phyloP scores from a whole-genome alignment of 2,888 invertebrate species.

The Anthophora plumipes region DNA sequence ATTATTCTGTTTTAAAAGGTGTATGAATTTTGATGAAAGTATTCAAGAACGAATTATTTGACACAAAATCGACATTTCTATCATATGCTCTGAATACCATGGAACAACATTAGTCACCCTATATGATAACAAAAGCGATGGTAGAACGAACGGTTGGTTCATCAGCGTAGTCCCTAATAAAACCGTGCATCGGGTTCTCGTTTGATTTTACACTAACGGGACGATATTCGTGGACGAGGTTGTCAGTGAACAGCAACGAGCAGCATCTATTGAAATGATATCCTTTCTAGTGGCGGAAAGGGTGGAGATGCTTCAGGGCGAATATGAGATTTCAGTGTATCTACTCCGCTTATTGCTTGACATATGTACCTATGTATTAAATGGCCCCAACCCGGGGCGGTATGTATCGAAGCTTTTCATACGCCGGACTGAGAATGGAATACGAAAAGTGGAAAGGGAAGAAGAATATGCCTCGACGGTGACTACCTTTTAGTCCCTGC shows the following conservation, averaged over 20 bases:
- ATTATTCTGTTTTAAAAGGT: too few relatives aligned
- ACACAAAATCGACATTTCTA: not conserved
- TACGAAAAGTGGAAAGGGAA: constrained; percentile 46
- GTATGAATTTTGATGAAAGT: too few relatives aligned
- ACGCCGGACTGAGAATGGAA: constrained; percentile 44
- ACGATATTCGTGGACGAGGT: constrained; percentile 39
- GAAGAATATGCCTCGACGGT: constrained; percentile 52
- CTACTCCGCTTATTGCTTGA: constrained; percentile 59
- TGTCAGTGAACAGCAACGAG: constrained; percentile 30
- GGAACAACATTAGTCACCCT: too few relatives aligned
- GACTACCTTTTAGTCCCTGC: constrained; percentile 51
- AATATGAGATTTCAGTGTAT: constrained; percentile 66
- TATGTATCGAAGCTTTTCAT: constrained; percentile 61
- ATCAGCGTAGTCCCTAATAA: not conserved
- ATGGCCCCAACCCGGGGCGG: constrained; percentile 40
- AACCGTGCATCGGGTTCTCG: constrained; percentile 4
- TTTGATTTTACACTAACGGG: constrained; percentile 43
- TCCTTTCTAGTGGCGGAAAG: constrained; percentile 48
- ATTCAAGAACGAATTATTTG: too few relatives aligned
- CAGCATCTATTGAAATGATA: constrained; percentile 58
- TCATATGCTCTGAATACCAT: not conserved
- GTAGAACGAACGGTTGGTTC: not conserved
- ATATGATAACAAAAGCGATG: not conserved
- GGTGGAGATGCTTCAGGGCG: constrained; percentile 53
- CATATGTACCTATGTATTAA: constrained; percentile 65